A percentile compares a stretch with the other conserved stretches of the same genome.
These are phyloP conservation scores for Catocala fraxini DNA, from an alignment of 2,888 invertebrate genomes.

Conservation along the genomic window DNA sequence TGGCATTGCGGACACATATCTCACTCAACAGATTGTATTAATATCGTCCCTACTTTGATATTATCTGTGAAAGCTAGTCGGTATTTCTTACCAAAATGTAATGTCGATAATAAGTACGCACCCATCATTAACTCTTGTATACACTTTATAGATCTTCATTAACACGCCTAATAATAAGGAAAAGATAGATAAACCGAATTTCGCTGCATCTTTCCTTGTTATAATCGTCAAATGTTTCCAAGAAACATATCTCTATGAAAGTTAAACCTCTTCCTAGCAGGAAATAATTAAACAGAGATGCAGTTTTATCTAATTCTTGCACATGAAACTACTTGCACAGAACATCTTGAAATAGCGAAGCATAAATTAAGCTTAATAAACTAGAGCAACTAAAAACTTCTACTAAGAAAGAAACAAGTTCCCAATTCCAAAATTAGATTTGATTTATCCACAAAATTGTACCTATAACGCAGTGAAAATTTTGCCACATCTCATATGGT, in stretches of 20 bases:
- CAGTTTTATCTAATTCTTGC: slow-evolving; percentile 16
- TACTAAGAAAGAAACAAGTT: slow-evolving; percentile 46
- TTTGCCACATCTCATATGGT: slow-evolving; percentile 9
- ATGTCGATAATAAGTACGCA: too few species aligned
- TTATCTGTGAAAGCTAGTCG: too few species aligned
- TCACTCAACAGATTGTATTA: too few species aligned
- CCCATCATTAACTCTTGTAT: too few species aligned
- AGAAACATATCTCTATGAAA: background rate
- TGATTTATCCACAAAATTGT: slow-evolving; percentile 42
- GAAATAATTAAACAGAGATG: slow-evolving; percentile 17
- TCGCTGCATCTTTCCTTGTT: background rate
- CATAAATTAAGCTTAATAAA: slow-evolving; percentile 35
- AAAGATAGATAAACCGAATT: too few species aligned
- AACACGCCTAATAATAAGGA: too few species aligned
- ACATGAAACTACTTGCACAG: slow-evolving; percentile 11
- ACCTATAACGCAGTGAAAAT: slow-evolving; percentile 30
- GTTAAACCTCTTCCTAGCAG: background rate
- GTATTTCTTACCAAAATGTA: too few species aligned
- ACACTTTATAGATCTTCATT: too few species aligned
- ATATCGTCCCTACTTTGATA: too few species aligned
- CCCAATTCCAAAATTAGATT: slow-evolving; percentile 41
- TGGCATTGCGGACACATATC: too few species aligned
- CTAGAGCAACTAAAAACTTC: slow-evolving; percentile 36
- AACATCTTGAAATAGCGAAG: slow-evolving; percentile 22
- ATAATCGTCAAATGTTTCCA: background rate